These are phyloP conservation scores for Odontomyia ornata DNA, from an alignment of 2,888 invertebrate genomes.

Conservation along the genomic window DNA sequence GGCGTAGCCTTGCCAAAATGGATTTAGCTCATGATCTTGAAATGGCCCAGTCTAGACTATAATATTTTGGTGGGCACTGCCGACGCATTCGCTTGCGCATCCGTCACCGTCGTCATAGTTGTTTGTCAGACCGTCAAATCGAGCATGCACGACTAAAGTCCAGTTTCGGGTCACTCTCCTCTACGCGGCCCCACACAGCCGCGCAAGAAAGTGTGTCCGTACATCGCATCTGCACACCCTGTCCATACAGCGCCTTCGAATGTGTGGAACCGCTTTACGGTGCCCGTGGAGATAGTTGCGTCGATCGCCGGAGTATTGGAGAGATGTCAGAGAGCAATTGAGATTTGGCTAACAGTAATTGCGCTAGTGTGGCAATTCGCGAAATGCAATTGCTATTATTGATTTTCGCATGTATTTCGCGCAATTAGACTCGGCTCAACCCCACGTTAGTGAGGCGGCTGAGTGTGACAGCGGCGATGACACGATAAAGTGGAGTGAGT, in stretches of 20 bases:
- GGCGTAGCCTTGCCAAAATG: background rate
- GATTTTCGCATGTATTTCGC: no score
- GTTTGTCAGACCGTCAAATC: background rate
- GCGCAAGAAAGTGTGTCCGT: background rate
- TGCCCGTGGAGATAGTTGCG: no score
- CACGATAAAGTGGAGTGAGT: background rate
- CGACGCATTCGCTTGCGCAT: slow-evolving; percentile 18
- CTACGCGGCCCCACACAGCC: background rate
- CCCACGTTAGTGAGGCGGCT: background rate
- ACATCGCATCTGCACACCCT: background rate
- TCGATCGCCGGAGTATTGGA: background rate
- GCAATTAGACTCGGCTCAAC: background rate
- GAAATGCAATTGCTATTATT: no score
- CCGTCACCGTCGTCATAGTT: slow-evolving; percentile 14
- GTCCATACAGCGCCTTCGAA: slow-evolving; percentile 3
- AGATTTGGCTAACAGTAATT: background rate
- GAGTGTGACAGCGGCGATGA: background rate
- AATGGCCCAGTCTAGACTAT: slow-evolving; percentile 37
- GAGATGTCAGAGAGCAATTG: no score
- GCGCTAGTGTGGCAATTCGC: background rate
- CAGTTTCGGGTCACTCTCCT: background rate
- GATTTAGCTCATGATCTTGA: slow-evolving; percentile 26
- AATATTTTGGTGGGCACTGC: slow-evolving; percentile 17
- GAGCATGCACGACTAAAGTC: no score
- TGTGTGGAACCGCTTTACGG: background rate